phyloP scores from a whole-genome alignment of 2,797 vertebrate species.

The Choloepus didactylus region DNA sequence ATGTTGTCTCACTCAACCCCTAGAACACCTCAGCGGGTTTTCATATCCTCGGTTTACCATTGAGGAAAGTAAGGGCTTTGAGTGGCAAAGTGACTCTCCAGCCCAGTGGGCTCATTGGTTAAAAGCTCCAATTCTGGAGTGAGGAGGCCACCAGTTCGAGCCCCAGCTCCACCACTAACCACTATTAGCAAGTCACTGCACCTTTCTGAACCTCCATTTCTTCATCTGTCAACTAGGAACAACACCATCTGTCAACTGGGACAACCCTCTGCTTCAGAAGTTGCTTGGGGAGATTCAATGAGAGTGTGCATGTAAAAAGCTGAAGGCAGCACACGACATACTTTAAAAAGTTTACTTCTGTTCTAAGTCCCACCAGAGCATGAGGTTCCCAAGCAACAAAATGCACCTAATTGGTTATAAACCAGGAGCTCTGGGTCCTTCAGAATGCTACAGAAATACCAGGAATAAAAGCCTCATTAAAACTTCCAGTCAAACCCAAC shows the following conservation, averaged over 20 bases:
- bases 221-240: neutral
- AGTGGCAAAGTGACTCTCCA: neutral
- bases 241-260: neutral
- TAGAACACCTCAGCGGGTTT: rapidly evolving
- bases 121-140: neutral
- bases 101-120: neutral
- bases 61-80: neutral
- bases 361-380: neutral
- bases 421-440: neutral
- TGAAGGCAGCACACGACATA: rapidly evolving
- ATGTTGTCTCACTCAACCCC: neutral
- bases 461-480: constrained; percentile 70
- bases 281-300: neutral
- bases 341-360: neutral
- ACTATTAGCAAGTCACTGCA: neutral
- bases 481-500: constrained; percentile 67
- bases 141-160: neutral
- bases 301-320: neutral
- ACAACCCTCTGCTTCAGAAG: neutral
- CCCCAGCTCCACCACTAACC: neutral
- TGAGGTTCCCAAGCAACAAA: constrained; percentile 67
- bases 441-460: constrained; percentile 60
- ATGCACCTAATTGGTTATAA: constrained; percentile 66
- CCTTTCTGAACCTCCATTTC: neutral
- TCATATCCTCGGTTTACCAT: neutral